Conservation (phyloP, 2,113 vertebrate genomes). For the Macrotis lagotis region DNA sequence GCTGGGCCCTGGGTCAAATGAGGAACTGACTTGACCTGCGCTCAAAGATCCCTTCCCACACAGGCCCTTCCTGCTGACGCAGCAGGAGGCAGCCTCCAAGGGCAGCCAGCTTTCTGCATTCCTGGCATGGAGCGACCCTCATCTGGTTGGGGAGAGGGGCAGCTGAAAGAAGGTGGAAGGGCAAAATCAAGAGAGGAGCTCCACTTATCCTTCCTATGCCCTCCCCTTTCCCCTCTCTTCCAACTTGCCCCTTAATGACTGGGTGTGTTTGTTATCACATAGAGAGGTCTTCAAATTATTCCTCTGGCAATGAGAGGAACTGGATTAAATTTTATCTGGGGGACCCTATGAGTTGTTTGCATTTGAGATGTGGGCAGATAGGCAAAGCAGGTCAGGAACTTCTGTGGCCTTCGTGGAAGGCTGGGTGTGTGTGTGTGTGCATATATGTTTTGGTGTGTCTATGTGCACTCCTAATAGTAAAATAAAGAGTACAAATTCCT, state of each 20-base stretch:
- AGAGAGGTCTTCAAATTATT: not conserved
- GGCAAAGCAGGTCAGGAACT: not conserved
- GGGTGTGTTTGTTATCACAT: not conserved
- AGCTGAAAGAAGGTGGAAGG: not conserved
- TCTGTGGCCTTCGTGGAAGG: not conserved
- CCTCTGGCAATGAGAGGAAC: not conserved
- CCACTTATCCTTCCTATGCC: not conserved
- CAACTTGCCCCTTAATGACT: not conserved
- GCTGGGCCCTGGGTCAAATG: not conserved
- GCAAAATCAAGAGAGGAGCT: not conserved
- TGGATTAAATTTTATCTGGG: conserved; percentile 1
- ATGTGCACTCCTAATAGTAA: not conserved
- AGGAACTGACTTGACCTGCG: not conserved
- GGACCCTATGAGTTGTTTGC: not conserved
- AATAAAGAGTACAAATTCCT: not conserved
- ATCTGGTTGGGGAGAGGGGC: not conserved
- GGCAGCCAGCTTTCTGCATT: not conserved
- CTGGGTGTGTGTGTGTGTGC: not conserved
- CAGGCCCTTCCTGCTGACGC: not conserved
- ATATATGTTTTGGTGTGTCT: not conserved
- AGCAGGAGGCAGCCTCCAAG: not conserved
- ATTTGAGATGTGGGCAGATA: not conserved
- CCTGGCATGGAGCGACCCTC: not conserved
- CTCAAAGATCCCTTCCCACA: not conserved
- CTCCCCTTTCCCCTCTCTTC: not conserved